Evolutionary conservation across 1,140 invertebrate species (phyloP).

Genomic region (Triops cancriformis): DNA sequence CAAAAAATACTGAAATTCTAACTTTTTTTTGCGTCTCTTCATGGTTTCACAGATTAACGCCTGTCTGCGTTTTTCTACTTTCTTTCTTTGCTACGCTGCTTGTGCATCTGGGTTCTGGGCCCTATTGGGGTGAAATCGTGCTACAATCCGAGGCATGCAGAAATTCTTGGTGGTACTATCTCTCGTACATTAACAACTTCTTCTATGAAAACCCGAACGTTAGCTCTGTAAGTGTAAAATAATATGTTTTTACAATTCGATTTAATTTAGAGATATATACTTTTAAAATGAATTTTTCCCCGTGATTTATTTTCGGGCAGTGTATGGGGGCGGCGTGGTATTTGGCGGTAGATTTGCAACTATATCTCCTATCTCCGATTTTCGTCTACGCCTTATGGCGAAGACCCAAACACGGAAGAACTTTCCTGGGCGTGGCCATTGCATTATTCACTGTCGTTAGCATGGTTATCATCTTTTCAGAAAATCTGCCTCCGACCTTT

Average conservation of each 20-base stretch:
- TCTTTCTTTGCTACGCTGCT: conserved; percentile 33
- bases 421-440: conserved; percentile 26
- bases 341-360: conserved; percentile 70
- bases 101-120: conserved; percentile 17
- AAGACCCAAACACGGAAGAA: conserved; percentile 27
- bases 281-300: no score
- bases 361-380: conserved; percentile 62
- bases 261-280: no score
- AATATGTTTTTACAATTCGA: no score
- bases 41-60: conserved; percentile 31
- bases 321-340: conserved; percentile 77
- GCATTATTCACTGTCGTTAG: conserved; percentile 28
- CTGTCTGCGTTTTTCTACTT: conserved; percentile 24
- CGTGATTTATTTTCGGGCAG: no score
- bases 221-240: not conserved
- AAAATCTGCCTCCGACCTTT: conserved; percentile 27
- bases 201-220: not conserved
- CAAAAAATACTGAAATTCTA: no score
- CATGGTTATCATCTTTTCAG: conserved; percentile 21
- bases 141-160: not conserved
- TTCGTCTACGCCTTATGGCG: conserved; percentile 50
- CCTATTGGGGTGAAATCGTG: conserved; percentile 15
- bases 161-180: conserved; percentile 19
- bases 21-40: no score
- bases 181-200: conserved; percentile 23